Base-by-base conservation (phyloP, 2,797 vertebrate genomes). In the Sternarchorhynchus goeldii region DNA sequence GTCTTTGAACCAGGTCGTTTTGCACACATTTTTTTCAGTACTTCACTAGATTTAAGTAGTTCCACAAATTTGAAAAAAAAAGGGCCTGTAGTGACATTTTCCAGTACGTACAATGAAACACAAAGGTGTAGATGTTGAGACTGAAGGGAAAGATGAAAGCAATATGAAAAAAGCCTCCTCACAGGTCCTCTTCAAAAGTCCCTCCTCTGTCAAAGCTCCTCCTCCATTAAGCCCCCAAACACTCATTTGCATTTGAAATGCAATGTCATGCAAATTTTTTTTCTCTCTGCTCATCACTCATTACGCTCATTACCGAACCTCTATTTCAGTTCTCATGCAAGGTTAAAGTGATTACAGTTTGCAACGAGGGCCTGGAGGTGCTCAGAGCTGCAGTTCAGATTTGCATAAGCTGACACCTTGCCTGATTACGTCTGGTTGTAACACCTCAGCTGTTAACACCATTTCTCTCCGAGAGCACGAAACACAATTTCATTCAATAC, bases 321-420 rank as follows among this genome's bases (percentile, higher is more conserved):
- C 12, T 53, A 31, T 68, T 7, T 50, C 20, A 50, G 7, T n/a
- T 7, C 7, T 25, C 3, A 45, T 34, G 29, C n/a, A 70, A 60
- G 8, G 25, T 60, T 25, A 21, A 25, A 56, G 67, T 56, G 50
- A 70, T 56, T n/a, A 69, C 36, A 50, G 66, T 55, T 39, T 69
- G 41, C 45, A 32, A 20, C 8, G 17, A 45, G 53, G 45, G 8
- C 36, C 66, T 55, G 4, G 4, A 55, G 17, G 45, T 69, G 39
- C 70, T 58, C 31, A 2, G 36, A 36, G 39, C 59, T 76, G n/a
- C 18, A n/a, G 36, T 69, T 73, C 78, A 25, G 58, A 88, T 86
- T 84, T 75, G 72, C 77, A 78, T 77, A 67, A 81, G 29, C 32
- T 78, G 63, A 83, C 78, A 73, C 56, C 65, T 74, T 63, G 39